Evolutionary conservation across 2,797 vertebrate species (phyloP).

Genomic region (Fistularia commersonii): DNA sequence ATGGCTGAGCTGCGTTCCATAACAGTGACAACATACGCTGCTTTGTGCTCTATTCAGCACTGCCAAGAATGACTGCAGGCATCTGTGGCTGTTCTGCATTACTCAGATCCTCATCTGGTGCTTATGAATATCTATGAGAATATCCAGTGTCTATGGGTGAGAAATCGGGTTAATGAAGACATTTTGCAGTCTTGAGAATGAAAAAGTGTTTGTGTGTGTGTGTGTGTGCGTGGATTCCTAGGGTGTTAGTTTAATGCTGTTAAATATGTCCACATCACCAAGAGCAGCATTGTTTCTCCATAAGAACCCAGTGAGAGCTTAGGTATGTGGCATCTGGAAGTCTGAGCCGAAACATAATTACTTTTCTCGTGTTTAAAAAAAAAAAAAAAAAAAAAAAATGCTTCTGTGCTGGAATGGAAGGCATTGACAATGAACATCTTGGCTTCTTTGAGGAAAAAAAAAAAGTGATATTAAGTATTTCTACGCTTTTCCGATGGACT

Average conservation of each 20-base stretch:
- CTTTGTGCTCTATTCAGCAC: constrained; percentile 57
- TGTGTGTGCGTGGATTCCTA: no score
- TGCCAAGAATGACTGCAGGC: constrained; percentile 69
- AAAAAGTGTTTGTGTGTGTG: no score
- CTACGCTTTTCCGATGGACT: constrained; percentile 51
- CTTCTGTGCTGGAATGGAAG: constrained; percentile 21
- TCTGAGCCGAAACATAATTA: constrained; percentile 19
- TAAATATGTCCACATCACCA: constrained; percentile 41
- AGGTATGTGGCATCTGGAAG: constrained; percentile 19
- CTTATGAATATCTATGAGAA: constrained; percentile 70
- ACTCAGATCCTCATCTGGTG: constrained; percentile 64
- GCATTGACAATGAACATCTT: constrained; percentile 39
- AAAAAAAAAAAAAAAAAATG: constrained; percentile 30
- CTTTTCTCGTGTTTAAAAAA: constrained; percentile 42
- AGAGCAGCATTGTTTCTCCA: constrained; percentile 28
- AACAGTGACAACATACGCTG: constrained; percentile 65
- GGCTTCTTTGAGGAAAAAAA: constrained; percentile 14
- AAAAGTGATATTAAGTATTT: constrained; percentile 41
- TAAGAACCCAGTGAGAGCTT: constrained; percentile 19
- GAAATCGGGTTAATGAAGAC: constrained; percentile 67
- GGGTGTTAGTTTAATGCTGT: constrained; percentile 17
- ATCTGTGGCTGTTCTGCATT: constrained; percentile 63
- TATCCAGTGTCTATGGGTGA: constrained; percentile 46
- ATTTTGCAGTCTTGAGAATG: constrained; percentile 39
- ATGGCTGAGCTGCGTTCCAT: constrained; percentile 61